Base-by-base conservation (phyloP, 2,888 invertebrate species). In the Chouioia cunea region DNA sequence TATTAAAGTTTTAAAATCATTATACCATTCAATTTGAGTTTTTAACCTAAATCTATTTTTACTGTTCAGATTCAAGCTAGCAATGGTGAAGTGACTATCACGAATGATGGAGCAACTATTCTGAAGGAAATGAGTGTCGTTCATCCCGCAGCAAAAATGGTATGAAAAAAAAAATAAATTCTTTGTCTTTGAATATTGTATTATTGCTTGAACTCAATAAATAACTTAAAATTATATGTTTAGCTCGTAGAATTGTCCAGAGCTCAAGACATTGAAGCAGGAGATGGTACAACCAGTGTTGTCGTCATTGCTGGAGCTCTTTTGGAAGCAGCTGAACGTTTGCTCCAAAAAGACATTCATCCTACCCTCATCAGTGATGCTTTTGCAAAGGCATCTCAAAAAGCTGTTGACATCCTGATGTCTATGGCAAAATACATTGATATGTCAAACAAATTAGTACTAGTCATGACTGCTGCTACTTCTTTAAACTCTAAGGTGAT, bases 51-150 rank as follows among this genome's bases (percentile, higher is more conserved):
- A 53, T 20, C 15, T 2, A n/a, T 63, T 18, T 36, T 67, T 64
- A 65, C 18, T 3, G 4, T 22, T 73, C 81, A 95, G 95, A 99
- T 99, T 80, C 99, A 99, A 89, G 89, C 96, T 46, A 92, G 92
- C 46, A 97, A 96, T 88, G 99, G 99, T 8, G 99, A 99, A 89
- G 99, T 99, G 0, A 99, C 98, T 2, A 99, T 99, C 75, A 99
- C 99, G 65, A 99, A 99, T 87, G 99, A 99, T 89, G 99, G 99
- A 69, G 99, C 99, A 46, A 99, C 99, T 46, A 99, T 99, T 86
- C 88, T 99, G 72, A 98, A 99, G 86, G 96, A 99, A 88, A 99
- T 99, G 92, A 96, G 96, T 87, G 98, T 99, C 1, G 89, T 96
- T 75, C 99, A 99, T 86, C 99, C 99, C 59, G 97, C 99, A 77